Evolutionary conservation across 1,140 invertebrate genomes (phyloP).

Genomic region (Meloidogyne chitwoodi): DNA sequence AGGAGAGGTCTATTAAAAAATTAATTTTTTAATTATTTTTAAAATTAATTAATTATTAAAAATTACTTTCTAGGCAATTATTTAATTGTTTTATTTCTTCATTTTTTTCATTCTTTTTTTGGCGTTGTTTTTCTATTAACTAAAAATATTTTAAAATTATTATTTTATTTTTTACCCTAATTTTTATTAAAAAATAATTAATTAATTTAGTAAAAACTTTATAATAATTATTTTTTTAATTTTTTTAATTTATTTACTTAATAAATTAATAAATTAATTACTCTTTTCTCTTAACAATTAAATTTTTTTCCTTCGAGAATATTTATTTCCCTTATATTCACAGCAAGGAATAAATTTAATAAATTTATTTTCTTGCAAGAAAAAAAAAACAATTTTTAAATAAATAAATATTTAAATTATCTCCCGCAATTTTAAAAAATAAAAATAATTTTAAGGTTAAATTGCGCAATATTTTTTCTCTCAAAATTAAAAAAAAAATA

Average conservation of each 20-base stretch:
- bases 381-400: not conserved
- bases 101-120: not conserved
- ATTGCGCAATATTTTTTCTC: slow-evolving; percentile 8
- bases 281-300: not conserved
- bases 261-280: no score
- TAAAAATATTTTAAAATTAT: not conserved
- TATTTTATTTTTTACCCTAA: no score
- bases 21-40: no score
- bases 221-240: no score
- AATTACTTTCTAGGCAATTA: not conserved
- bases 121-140: not conserved
- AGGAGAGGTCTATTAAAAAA: no score
- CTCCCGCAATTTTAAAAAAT: slow-evolving; percentile 3
- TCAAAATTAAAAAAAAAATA: not conserved
- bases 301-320: not conserved
- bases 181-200: no score
- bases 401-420: not conserved
- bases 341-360: not conserved
- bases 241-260: no score
- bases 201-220: no score
- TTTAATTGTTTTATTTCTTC: not conserved
- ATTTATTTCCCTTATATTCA: not conserved
- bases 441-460: slow-evolving; percentile 1
- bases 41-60: no score
- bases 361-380: not conserved